phyloP scores from a whole-genome alignment of 2,888 invertebrate genomes.

The Andrena chrysosceles region DNA sequence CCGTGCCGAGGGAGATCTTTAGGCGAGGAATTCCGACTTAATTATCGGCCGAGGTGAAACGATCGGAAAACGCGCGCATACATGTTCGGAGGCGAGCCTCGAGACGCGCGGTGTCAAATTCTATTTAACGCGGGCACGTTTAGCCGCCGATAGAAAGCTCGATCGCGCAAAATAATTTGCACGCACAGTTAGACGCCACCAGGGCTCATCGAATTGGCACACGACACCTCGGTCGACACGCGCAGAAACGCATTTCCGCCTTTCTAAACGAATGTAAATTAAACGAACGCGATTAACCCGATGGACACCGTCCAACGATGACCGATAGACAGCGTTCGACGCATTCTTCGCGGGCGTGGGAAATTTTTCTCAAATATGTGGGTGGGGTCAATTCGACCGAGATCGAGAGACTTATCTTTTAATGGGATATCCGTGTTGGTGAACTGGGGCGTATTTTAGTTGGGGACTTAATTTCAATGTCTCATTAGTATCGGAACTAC shows the following conservation, averaged over 20 bases:
- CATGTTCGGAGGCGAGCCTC: background rate
- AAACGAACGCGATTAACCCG: conserved; percentile 58
- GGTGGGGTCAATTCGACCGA: background rate
- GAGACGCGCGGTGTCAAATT: conserved; percentile 40
- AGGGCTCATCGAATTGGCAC: conserved; percentile 52
- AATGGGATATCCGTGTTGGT: too few species aligned
- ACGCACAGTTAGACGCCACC: conserved; percentile 52
- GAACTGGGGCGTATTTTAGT: too few species aligned
- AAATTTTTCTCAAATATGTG: conserved; percentile 40
- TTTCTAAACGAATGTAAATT: conserved; percentile 76
- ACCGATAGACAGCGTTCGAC: conserved; percentile 22
- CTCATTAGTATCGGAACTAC: too few species aligned
- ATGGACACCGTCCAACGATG: conserved; percentile 52
- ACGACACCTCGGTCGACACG: conserved; percentile 54
- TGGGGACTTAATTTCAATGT: too few species aligned
- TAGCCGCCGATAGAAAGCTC: conserved; percentile 64
- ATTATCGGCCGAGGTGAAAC: conserved; percentile 22
- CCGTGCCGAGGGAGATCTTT: conserved; percentile 9
- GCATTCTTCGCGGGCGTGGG: conserved; percentile 55
- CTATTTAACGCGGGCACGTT: conserved; percentile 37
- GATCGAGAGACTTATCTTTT: background rate
- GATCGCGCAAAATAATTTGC: conserved; percentile 61
- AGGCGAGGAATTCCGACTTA: conserved; percentile 32
- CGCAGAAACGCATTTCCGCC: conserved; percentile 72
- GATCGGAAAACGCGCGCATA: conserved; percentile 9